A percentile compares a stretch with the other conserved stretches of the same genome.
phyloP scores from a whole-genome alignment of 1,140 invertebrate species.

The Phthorimaea operculella region DNA sequence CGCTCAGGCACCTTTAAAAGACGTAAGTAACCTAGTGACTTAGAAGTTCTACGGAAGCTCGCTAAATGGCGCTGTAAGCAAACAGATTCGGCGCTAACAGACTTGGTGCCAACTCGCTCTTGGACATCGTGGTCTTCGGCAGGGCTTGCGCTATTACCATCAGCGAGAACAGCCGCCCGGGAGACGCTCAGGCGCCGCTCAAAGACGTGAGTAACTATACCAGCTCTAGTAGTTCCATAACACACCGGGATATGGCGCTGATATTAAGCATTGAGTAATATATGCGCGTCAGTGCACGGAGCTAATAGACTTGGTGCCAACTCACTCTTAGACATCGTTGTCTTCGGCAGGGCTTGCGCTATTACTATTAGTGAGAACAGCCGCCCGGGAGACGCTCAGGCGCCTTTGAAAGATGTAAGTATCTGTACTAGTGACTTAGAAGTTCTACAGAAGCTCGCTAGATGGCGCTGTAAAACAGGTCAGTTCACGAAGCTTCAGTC shows the following conservation, averaged over 20 bases:
- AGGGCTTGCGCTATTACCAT: slow-evolving; percentile 96
- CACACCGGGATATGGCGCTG: no score
- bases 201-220: slow-evolving; percentile 70
- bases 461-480: slow-evolving; percentile 64
- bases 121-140: slow-evolving; percentile 98
- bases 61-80: no score
- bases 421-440: no score
- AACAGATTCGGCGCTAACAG: slow-evolving; percentile 90
- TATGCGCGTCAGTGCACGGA: slow-evolving; percentile 94
- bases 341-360: slow-evolving; percentile 97
- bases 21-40: slow-evolving; percentile 56
- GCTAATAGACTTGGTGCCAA: slow-evolving; percentile 98
- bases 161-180: slow-evolving; percentile 84
- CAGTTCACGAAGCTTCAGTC: no score
- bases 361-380: slow-evolving; percentile 87
- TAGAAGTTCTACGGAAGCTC: no score
- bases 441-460: no score
- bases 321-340: slow-evolving; percentile 96
- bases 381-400: slow-evolving; percentile 85
- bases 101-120: slow-evolving; percentile 96
- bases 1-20: slow-evolving; percentile 74
- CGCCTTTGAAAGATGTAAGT: slow-evolving; percentile 74
- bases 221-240: no score
- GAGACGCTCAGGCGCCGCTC: slow-evolving; percentile 79
- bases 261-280: no score